Evolutionary conservation across 2,888 invertebrate species (phyloP).

Genomic region (Cistogaster globosa): DNA sequence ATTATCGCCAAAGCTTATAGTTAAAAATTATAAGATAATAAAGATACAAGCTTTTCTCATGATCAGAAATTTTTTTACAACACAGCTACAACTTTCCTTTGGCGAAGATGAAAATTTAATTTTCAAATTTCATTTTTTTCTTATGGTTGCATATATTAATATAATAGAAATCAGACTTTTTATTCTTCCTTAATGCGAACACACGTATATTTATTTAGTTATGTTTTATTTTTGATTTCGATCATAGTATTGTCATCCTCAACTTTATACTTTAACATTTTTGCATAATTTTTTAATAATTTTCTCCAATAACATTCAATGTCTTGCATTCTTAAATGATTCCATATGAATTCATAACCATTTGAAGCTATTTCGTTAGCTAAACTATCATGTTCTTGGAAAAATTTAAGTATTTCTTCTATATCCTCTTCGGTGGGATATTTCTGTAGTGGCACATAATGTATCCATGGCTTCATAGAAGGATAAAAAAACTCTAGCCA

Average conservation of each 20-base stretch:
- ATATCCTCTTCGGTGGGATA: constrained; percentile 88
- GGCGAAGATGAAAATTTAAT: too few relatives aligned
- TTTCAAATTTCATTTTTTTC: too few relatives aligned
- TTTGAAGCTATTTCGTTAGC: constrained; percentile 91
- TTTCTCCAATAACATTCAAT: constrained; percentile 94
- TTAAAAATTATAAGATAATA: too few relatives aligned
- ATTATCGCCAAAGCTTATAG: too few relatives aligned
- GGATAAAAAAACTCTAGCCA: constrained; percentile 98
- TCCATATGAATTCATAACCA: constrained; percentile 92
- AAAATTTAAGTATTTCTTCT: constrained; percentile 89
- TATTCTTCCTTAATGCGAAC: not conserved
- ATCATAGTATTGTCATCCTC: constrained; percentile 85
- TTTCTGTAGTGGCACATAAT: constrained; percentile 94
- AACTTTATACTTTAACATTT: constrained; percentile 88
- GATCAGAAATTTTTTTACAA: too few relatives aligned
- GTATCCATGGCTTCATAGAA: constrained; percentile 95
- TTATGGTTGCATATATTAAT: not conserved
- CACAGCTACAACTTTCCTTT: too few relatives aligned
- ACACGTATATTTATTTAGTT: not conserved
- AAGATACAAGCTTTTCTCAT: too few relatives aligned
- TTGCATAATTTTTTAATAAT: constrained; percentile 89
- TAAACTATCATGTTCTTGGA: constrained; percentile 88
- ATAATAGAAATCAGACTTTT: not conserved
- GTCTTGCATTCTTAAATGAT: constrained; percentile 91
- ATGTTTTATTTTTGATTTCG: constrained; percentile 80